Conservation (phyloP, 2,797 vertebrate species). For the Sebastes cheni region DNA sequence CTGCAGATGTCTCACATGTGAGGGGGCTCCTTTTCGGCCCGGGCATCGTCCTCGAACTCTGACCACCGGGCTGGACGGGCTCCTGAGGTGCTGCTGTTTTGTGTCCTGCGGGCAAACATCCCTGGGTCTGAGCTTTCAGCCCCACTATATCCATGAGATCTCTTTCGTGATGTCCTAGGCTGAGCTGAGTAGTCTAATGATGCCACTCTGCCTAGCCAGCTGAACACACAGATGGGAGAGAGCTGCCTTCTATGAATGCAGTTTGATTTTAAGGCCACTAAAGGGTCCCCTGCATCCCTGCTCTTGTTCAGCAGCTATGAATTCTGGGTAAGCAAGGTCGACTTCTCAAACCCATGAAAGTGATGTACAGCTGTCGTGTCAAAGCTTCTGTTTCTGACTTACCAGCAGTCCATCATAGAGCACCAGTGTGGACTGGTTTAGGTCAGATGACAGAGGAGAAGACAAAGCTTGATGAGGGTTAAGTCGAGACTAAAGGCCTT, state of each 20-base stretch:
- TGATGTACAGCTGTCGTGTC: constrained; percentile 49
- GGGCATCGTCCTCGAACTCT: constrained; percentile 31
- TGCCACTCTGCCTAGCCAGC: constrained; percentile 23
- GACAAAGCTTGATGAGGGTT: not conserved
- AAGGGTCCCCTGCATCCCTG: not conserved
- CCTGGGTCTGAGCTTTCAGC: constrained; percentile 38
- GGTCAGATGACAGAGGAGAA: constrained; percentile 5
- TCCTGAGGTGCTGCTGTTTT: constrained; percentile 43
- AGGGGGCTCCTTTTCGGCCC: constrained; percentile 12
- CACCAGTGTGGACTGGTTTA: constrained; percentile 14
- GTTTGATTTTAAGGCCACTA: constrained; percentile 28
- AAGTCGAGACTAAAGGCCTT: not conserved
- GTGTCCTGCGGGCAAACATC: constrained; percentile 43
- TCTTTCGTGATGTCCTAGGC: constrained; percentile 41
- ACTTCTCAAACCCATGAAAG: constrained; percentile 11
- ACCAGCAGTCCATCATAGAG: constrained; percentile 7
- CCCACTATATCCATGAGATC: constrained; percentile 56
- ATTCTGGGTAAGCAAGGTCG: constrained; percentile 27
- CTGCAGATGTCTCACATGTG: constrained; percentile 47
- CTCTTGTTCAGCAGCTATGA: not conserved
- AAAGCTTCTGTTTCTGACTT: constrained; percentile 25
- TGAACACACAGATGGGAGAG: not conserved
- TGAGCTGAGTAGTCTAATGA: constrained; percentile 48
- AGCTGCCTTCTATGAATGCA: not conserved
- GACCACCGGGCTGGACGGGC: constrained; percentile 32